These are phyloP conservation scores for Sebastes fasciatus DNA, from an alignment of 2,113 vertebrate species.

Conservation along the genomic window DNA sequence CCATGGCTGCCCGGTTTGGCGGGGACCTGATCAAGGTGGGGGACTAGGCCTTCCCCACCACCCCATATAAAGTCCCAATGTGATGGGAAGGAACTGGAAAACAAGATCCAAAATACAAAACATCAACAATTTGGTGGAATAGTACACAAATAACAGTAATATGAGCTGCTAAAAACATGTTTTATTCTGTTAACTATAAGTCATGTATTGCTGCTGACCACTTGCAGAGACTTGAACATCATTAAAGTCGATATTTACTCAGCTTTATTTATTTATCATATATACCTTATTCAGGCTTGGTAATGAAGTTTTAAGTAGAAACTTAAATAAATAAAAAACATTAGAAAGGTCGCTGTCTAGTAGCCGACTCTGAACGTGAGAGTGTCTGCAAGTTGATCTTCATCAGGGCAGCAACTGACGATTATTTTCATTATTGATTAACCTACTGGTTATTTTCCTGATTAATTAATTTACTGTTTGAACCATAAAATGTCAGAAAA, in stretches of 20 bases:
- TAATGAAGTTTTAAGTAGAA: neutral
- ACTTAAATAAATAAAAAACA: neutral
- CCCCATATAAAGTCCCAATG: constrained; percentile 38
- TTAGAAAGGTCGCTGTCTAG: no score
- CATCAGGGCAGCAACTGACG: neutral
- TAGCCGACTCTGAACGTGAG: no score
- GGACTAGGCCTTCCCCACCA: constrained; percentile 65
- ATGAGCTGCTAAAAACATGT: neutral
- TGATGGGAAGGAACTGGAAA: constrained; percentile 39
- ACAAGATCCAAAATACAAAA: neutral
- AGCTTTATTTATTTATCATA: neutral
- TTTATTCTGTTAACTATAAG: neutral
- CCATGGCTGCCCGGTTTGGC: constrained; percentile 19
- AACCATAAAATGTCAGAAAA: neutral
- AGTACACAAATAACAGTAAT: neutral
- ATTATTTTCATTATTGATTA: neutral
- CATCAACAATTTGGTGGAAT: neutral
- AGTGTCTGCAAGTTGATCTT: neutral
- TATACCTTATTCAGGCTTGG: neutral
- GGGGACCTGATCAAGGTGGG: constrained; percentile 27
- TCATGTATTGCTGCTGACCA: no score
- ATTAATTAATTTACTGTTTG: neutral
- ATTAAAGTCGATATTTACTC: neutral
- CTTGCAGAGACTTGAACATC: neutral
- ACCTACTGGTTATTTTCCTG: neutral